phyloP scores from a whole-genome alignment of 2,888 invertebrate species.

The Spialia ferax region DNA sequence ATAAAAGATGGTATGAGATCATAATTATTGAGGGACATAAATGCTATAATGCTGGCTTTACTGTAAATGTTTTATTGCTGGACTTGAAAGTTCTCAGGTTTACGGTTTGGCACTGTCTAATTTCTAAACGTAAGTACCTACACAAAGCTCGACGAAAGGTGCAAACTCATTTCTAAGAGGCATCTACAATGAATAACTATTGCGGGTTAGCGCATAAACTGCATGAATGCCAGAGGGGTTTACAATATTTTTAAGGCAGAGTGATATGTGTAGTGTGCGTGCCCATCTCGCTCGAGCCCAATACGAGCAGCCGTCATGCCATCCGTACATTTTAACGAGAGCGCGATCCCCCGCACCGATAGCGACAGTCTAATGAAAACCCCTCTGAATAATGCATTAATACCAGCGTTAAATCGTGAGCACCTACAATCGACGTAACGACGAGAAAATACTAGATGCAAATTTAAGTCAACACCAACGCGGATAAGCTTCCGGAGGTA shows the following conservation, averaged over 20 bases:
- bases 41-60: constrained; percentile 7
- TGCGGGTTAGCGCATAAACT: constrained; percentile 44
- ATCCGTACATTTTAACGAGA: constrained; percentile 85
- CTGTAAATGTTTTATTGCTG: constrained; percentile 25
- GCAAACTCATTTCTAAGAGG: constrained; percentile 53
- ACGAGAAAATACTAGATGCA: constrained; percentile 81
- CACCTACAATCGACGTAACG: constrained; percentile 77
- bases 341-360: constrained; percentile 80
- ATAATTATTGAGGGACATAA: constrained; percentile 18
- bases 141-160: constrained; percentile 46
- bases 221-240: constrained; percentile 46
- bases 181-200: constrained; percentile 48
- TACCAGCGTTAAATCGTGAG: constrained; percentile 86
- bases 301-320: constrained; percentile 84
- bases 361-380: constrained; percentile 84
- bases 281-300: constrained; percentile 59
- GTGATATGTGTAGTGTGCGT: constrained; percentile 65
- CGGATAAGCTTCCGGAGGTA: constrained; percentile 75
- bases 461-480: constrained; percentile 78
- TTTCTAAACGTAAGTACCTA: constrained; percentile 46
- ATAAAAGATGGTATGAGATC: neutral
- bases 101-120: constrained; percentile 45
- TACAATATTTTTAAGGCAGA: constrained; percentile 58
- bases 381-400: constrained; percentile 86
- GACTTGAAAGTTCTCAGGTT: constrained; percentile 46